Percentiles rank a stretch among this genome's conserved stretches.
Conservation (phyloP, 1,140 invertebrate species). For the Drosophila kohkoa region DNA sequence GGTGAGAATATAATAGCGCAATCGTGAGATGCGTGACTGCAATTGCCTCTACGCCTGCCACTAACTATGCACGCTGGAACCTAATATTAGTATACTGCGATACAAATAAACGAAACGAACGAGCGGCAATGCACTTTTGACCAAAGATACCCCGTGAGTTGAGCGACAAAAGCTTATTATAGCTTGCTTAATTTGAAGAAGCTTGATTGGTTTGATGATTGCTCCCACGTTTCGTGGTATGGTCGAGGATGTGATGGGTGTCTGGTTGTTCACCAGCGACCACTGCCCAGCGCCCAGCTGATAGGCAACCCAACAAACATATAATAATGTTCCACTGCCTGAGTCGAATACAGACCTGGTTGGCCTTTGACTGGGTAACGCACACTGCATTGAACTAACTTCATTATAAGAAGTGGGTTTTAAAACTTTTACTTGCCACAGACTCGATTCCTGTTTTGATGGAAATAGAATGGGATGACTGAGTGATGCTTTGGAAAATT, state of each 20-base stretch:
- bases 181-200: neutral
- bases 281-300: constrained; percentile 46
- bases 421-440: constrained; percentile 40
- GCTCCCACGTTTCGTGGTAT: constrained; percentile 39
- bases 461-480: neutral
- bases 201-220: neutral
- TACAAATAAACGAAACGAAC: neutral
- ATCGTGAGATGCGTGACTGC: constrained; percentile 82
- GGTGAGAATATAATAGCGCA: constrained; percentile 83
- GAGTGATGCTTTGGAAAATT: neutral
- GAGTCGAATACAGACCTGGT: constrained; percentile 8
- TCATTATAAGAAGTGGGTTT: constrained; percentile 64
- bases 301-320: constrained; percentile 81
- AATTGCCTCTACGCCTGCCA: constrained; percentile 75
- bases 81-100: neutral
- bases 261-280: constrained; percentile 20
- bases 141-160: neutral
- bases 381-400: constrained; percentile 73
- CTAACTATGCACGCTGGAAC: constrained; percentile 50
- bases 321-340: constrained; percentile 78
- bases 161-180: neutral
- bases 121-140: neutral
- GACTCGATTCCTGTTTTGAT: constrained; percentile 47
- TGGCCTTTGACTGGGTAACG: constrained; percentile 69
- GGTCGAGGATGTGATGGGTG: constrained; percentile 54